These are phyloP conservation scores for Anguilla megastoma DNA, from an alignment of 2,797 vertebrate genomes.

Conservation along the genomic window DNA sequence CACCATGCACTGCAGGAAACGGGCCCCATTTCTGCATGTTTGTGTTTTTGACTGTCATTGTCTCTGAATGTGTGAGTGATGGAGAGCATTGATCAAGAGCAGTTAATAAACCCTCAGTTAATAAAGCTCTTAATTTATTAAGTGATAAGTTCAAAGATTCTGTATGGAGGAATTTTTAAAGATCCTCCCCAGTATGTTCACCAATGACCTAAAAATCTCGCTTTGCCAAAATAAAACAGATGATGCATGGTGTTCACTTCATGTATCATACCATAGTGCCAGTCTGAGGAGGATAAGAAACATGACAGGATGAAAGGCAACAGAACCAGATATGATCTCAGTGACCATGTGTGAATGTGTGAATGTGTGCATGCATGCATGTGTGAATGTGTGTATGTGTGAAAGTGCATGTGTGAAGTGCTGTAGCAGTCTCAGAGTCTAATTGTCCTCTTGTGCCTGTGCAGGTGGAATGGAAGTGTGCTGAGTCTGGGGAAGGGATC, in stretches of 20 bases:
- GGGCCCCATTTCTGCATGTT: not conserved
- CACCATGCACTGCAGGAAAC: not conserved
- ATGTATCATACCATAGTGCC: not conserved
- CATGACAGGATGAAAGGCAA: not conserved
- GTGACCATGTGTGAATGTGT: not conserved
- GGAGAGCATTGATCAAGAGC: not conserved
- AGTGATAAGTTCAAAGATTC: too few species aligned
- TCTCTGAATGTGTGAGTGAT: not conserved
- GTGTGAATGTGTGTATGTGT: not conserved
- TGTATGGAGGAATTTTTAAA: too few species aligned
- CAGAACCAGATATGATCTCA: not conserved
- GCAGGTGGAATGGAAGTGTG: conserved; percentile 77
- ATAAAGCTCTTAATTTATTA: not conserved
- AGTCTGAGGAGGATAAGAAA: not conserved
- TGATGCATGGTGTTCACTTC: not conserved
- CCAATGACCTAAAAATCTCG: not conserved
- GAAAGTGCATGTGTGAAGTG: not conserved
- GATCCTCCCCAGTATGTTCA: too few species aligned
- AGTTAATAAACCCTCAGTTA: not conserved
- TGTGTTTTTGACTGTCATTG: not conserved
- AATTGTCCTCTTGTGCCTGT: conserved; percentile 11
- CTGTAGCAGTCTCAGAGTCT: too few species aligned
- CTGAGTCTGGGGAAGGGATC: conserved; percentile 63
- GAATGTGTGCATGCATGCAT: not conserved
- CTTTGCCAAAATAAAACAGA: not conserved